These are phyloP conservation scores for Halcyon smyrnensis DNA, from an alignment of 2,797 vertebrate genomes.

Conservation along the genomic window DNA sequence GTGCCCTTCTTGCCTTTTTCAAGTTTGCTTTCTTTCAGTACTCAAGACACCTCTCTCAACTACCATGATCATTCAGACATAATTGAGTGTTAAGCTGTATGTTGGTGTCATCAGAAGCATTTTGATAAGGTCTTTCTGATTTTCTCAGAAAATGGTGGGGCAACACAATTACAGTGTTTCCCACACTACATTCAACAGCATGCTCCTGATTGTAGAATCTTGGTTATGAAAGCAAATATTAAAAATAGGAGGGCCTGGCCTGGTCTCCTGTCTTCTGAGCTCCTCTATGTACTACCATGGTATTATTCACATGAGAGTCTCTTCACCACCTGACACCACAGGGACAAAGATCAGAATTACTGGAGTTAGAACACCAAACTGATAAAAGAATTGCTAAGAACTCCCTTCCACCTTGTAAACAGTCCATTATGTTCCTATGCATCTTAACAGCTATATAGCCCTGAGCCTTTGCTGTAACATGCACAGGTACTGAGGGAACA, in stretches of 20 bases:
- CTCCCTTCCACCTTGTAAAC: neutral
- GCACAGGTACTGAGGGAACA: neutral
- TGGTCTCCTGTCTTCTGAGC: neutral
- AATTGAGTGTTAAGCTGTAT: neutral
- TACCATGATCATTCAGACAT: neutral
- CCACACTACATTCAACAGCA: neutral
- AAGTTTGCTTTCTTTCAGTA: neutral
- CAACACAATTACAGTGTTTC: neutral
- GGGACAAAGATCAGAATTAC: neutral
- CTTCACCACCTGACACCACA: neutral
- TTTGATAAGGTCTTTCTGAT: neutral
- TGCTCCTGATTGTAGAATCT: neutral
- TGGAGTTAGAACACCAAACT: neutral
- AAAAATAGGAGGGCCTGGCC: neutral
- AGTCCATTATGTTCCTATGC: neutral
- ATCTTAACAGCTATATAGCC: neutral
- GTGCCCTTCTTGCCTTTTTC: neutral
- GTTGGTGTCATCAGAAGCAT: neutral
- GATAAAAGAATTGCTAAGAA: neutral
- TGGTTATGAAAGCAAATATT: neutral
- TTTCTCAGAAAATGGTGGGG: neutral
- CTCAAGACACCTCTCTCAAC: neutral
- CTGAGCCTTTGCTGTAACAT: accelerated
- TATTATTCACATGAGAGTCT: neutral
- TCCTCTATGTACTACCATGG: neutral